These are phyloP conservation scores for Lathronympha strigana DNA, from an alignment of 2,888 invertebrate species.

Conservation along the genomic window DNA sequence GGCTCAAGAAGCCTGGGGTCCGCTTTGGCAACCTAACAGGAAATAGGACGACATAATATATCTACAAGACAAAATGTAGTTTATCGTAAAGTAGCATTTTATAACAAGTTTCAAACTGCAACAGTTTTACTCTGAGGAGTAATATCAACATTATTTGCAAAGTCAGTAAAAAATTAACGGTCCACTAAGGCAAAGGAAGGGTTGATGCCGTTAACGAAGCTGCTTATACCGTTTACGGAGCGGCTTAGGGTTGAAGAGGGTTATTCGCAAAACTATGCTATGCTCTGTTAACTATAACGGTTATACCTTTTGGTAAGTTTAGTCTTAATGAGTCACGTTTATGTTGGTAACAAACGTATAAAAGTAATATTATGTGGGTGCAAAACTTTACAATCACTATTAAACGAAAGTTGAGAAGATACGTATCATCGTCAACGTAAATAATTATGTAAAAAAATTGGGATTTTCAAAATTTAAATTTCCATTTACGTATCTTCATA, in stretches of 20 bases:
- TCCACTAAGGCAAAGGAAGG: neutral
- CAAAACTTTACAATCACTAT: neutral
- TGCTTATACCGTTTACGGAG: neutral
- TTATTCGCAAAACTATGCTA: slow-evolving; percentile 5
- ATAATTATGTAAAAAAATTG: no score
- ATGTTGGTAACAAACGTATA: neutral
- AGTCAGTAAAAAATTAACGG: neutral
- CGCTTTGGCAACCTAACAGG: no score
- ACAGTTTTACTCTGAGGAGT: no score
- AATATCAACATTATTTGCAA: neutral
- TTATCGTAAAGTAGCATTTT: no score
- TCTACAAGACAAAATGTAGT: no score
- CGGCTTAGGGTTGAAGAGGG: slow-evolving; percentile 14
- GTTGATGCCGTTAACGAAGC: slow-evolving; percentile 6
- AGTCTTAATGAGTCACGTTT: neutral
- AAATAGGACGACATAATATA: no score
- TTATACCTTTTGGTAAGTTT: slow-evolving; percentile 2
- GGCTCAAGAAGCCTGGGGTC: no score
- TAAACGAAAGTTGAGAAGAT: no score
- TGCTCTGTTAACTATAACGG: neutral
- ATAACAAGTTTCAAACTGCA: no score
- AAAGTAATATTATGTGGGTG: neutral
- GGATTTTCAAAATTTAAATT: no score
- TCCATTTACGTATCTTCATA: no score
- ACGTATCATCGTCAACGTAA: no score